Evolutionary conservation across 1,140 invertebrate genomes (phyloP), one percentile per base, ranked within the genome.

Genomic region (Vanessa tameamea): DNA sequence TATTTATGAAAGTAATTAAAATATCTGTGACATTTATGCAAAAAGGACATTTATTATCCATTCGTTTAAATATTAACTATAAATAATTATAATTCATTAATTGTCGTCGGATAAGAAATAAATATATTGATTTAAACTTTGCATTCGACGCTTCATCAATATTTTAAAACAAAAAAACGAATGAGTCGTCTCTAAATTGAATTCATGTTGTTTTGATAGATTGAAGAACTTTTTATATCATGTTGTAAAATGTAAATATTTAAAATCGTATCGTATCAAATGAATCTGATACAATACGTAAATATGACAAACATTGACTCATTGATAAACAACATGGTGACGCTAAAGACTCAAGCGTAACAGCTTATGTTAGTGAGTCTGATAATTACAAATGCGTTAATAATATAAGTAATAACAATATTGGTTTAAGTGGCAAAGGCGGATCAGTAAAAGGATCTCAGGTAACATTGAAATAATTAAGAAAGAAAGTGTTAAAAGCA

Each of bases 401-500:
- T n/a, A 53, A 53, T n/a, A 20, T 3, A 23, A 57, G 9, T 16
- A 15, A 50, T 50, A 16, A 20, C 16, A 20, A 55, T 20, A 61
- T 13, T 37, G 6, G 14, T 61, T 61, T 37, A 61, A 61, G 57
- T 61, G 57, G 57, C 43, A 5, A 11, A 13, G 14, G 7, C 57
- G 53, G 53, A 59, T 15, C 31, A n/a, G 12, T 37, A 37, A 66
- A 72, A 59, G 70, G 43, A 66, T 72, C 51, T 59, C 26, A 48
- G 47, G 15, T 53, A 20, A 57, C 20, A 23, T 57, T 23, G 5
- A 31, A 61, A 47, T 20, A 11, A 70, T 70, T 70, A 63, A 70
- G n/a, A 20, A 61, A 57, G 53, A 57, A 65, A 37, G 53, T n/a
- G 53, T 73, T 73, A 73, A 73, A 68, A 73, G 71, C 64, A 73